Percentiles rank a stretch among this genome's conserved stretches.
Evolutionary conservation across 1,140 invertebrate genomes (phyloP).

Genomic region (Heterodera schachtii): DNA sequence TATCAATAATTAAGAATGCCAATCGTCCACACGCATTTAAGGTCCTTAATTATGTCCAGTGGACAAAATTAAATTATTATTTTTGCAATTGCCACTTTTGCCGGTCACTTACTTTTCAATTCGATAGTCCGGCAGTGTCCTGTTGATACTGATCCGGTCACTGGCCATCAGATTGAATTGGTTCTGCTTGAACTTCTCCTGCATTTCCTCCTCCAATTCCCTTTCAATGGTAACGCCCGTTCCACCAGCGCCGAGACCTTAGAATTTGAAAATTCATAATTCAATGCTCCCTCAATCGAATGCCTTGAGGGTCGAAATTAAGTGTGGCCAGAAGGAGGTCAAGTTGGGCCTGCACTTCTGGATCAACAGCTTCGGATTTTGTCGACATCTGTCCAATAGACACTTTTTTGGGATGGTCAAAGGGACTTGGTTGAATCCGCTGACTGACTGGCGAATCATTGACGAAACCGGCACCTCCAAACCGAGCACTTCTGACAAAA

Average conservation of each 20-base stretch:
- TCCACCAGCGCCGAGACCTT: slow-evolving; percentile 33
- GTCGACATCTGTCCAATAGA: background rate
- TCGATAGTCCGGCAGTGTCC: slow-evolving; percentile 50
- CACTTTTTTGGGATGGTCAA: no score
- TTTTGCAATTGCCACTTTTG: background rate
- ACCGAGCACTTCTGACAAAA: slow-evolving; percentile 30
- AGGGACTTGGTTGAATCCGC: background rate
- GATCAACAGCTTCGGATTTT: background rate
- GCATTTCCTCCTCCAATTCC: slow-evolving; percentile 41
- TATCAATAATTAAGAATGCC: no score
- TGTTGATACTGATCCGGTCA: slow-evolving; percentile 41
- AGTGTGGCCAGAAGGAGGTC: slow-evolving; percentile 30
- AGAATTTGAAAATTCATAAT: background rate
- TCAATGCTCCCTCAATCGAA: no score
- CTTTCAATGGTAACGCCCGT: slow-evolving; percentile 41
- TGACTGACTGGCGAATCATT: slow-evolving; percentile 4
- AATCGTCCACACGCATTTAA: no score
- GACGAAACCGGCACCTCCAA: slow-evolving; percentile 18
- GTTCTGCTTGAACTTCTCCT: slow-evolving; percentile 49
- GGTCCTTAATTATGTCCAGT: no score
- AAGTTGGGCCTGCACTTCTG: slow-evolving; percentile 24
- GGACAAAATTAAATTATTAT: no score
- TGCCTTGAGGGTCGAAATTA: slow-evolving; percentile 35
- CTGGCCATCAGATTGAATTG: slow-evolving; percentile 54
- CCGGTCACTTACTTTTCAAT: slow-evolving; percentile 32